Conservation (phyloP, 2,113 vertebrate species). For the Grantiella picta region DNA sequence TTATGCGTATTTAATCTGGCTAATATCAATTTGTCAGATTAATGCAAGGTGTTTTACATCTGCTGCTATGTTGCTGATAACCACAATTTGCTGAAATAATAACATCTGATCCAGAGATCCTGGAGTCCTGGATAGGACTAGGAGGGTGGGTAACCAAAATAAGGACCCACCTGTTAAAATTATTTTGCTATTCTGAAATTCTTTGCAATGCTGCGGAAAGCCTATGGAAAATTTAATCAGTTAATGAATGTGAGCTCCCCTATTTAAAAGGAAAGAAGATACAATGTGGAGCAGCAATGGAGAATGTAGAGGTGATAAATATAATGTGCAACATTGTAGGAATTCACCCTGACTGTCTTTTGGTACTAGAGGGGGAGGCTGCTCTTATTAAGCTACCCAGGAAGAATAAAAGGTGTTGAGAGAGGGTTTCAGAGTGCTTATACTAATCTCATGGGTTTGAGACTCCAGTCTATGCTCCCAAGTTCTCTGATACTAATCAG, state of each 20-base stretch:
- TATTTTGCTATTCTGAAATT: not conserved
- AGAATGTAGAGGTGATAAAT: not conserved
- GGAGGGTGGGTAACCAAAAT: not conserved
- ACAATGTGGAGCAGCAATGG: not conserved
- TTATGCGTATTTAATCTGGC: not conserved
- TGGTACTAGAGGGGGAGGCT: not conserved
- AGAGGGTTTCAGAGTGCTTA: not conserved
- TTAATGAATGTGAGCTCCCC: not conserved
- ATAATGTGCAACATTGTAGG: not conserved
- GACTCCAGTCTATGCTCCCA: not conserved
- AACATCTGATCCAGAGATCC: not conserved
- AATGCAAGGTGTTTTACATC: not conserved
- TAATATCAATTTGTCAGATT: not conserved
- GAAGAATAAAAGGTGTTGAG: not conserved
- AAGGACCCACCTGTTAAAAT: not conserved
- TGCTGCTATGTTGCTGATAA: not conserved
- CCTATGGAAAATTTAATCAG: not conserved
- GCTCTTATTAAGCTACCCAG: not conserved
- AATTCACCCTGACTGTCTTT: not conserved
- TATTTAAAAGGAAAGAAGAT: not conserved
- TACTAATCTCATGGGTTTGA: fast-evolving
- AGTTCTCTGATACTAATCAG: not conserved
- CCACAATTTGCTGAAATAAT: not conserved
- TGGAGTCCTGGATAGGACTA: not conserved
- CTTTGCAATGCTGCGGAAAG: not conserved